Conservation (phyloP, 2,888 invertebrate genomes). For the Athetis lepigone region DNA sequence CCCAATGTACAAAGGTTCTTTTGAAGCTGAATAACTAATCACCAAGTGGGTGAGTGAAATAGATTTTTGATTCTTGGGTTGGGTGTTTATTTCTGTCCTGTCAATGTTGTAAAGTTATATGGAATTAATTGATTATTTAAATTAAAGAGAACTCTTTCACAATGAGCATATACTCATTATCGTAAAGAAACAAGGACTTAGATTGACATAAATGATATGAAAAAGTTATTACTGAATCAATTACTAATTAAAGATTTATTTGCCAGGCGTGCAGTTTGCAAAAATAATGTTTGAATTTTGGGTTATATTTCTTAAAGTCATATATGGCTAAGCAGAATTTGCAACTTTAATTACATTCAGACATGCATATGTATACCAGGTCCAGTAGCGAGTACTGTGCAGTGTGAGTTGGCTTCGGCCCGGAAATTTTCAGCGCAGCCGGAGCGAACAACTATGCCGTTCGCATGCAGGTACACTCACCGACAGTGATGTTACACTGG, state of each 20-base stretch:
- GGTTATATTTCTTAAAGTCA: too few species aligned
- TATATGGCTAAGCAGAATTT: too few species aligned
- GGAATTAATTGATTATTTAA: background rate
- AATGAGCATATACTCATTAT: too few species aligned
- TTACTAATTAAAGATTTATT: too few species aligned
- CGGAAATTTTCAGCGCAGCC: constrained; percentile 33
- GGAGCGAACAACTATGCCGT: constrained; percentile 13
- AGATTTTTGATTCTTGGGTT: background rate
- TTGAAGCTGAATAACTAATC: background rate
- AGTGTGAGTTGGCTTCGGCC: constrained; percentile 5
- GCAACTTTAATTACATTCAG: constrained; percentile 4
- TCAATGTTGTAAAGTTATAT: background rate
- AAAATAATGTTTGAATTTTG: too few species aligned
- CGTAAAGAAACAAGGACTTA: too few species aligned
- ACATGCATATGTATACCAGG: background rate
- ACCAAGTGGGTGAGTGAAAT: constrained; percentile 10
- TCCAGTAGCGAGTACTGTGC: background rate
- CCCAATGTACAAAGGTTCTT: constrained; percentile 6
- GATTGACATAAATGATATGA: too few species aligned
- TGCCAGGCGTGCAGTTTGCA: too few species aligned
- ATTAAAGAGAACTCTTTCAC: too few species aligned
- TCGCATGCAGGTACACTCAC: constrained; percentile 31
- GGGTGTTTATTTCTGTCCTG: background rate
- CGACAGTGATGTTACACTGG: background rate
- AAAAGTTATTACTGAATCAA: too few species aligned